Evolutionary conservation across 2,113 vertebrate species (phyloP).

Genomic region (Nycticebus coucang): DNA sequence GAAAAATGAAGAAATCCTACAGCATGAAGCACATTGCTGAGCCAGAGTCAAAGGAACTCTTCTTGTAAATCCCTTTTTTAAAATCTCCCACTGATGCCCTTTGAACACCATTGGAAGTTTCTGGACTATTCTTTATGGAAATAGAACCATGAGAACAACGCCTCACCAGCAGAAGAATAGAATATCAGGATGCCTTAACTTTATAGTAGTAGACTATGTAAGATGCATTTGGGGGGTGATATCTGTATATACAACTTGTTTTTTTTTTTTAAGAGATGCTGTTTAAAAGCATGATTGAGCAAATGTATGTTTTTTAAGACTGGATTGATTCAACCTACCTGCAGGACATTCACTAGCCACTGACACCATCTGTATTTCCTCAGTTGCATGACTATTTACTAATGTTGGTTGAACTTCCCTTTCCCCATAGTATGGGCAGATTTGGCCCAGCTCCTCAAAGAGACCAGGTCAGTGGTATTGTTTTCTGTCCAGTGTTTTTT

Average conservation of each 20-base stretch:
- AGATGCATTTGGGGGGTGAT: conserved; percentile 79
- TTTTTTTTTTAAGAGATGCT: conserved; percentile 73
- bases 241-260: conserved; percentile 81
- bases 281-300: conserved; percentile 81
- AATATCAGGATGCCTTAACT: conserved; percentile 87
- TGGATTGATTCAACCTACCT: conserved; percentile 68
- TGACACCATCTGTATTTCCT: conserved; percentile 71
- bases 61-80: conserved; percentile 82
- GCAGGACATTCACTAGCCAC: conserved; percentile 69
- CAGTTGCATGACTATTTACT: conserved; percentile 83
- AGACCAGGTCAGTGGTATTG: conserved; percentile 79
- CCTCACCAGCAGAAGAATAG: conserved; percentile 85
- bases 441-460: conserved; percentile 64
- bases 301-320: conserved; percentile 75
- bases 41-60: conserved; percentile 87
- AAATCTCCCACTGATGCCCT: conserved; percentile 69
- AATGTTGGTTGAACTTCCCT: conserved; percentile 74
- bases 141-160: conserved; percentile 63
- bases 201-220: conserved; percentile 80
- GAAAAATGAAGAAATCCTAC: conserved; percentile 77
- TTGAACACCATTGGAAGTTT: conserved; percentile 71
- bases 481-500: conserved; percentile 75
- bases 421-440: conserved; percentile 74
- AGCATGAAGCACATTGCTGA: conserved; percentile 82
- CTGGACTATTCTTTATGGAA: conserved; percentile 71